Base-by-base conservation (phyloP, 30 jellyfish, hydroid and myxozoan species). In the Aurelia sp. region DNA sequence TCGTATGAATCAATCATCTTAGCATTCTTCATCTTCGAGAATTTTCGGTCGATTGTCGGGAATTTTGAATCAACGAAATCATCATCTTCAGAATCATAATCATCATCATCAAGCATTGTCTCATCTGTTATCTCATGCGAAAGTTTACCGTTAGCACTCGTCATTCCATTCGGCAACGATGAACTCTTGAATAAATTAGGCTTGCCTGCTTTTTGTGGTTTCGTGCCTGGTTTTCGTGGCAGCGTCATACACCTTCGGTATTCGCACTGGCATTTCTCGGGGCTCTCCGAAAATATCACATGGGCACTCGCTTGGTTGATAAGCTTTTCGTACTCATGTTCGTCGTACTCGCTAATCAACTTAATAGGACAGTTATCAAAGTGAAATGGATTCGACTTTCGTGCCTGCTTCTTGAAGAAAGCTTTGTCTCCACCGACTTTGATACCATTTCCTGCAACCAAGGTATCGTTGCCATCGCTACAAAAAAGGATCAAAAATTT, bases 1-100 rank as follows among this genome's bases (percentile, higher is more conserved):
- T 95, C 99, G 63, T 88, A 95, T 50, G 99, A 95, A 75, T 95
- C 99, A 60, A 91, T 90, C 93, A 95, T 91, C 73, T 90, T 90
- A 3, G 96, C 50, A 22, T 93, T 87, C 83, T 95, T 95, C 91
- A 95, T 84, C 59, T 97, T 64, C 41, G 94, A 72, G 67, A 69
- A 84, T 53, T 74, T 76, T n/a, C 88, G 89, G 72, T 85, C 88
- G 60, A 76, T 77, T 61, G 89, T 86, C 59, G 95, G 95, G 57
- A 73, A 57, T 38, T 81, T 93, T 4, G 92, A 86, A 30, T 93
- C 97, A 8, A 80, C 97, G 78, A 95, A 73, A 58, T 68, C 96
- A 65, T 90, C 99, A 60, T 85, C 95, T 62, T 95, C 99, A 53
- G 88, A 19, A 51, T 95, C 99, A 80, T 88, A 95, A 41, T 95